Percentiles rank a stretch among this genome's conserved stretches.
phyloP scores from a whole-genome alignment of 23 tunicate species.

The Styela clava region DNA sequence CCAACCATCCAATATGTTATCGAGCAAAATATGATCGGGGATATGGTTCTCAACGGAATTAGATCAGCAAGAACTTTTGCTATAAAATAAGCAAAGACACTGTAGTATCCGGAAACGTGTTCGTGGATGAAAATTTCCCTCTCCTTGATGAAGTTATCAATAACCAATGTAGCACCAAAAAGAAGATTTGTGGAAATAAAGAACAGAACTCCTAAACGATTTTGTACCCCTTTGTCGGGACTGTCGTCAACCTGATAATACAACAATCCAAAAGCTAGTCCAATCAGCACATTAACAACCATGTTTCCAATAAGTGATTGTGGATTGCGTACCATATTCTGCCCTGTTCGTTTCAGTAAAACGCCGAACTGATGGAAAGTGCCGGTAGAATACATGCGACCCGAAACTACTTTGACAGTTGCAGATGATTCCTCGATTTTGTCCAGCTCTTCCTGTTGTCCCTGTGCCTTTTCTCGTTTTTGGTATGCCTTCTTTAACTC shows the following conservation, averaged over 20 bases:
- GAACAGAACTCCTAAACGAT: conserved; percentile 91
- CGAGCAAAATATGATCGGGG: conserved; percentile 67
- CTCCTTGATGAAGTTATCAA: conserved; percentile 79
- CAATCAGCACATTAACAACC: conserved; percentile 57
- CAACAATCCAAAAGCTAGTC: conserved; percentile 76
- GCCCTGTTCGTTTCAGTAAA: conserved; percentile 49
- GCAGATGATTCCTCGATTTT: conserved; percentile 1
- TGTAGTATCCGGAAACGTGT: conserved; percentile 83
- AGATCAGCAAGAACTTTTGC: conserved; percentile 81
- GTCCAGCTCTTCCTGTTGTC: neutral
- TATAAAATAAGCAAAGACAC: conserved; percentile 64
- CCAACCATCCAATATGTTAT: conserved; percentile 99
- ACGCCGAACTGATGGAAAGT: conserved; percentile 64
- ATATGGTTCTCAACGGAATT: conserved; percentile 83
- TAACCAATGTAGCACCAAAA: conserved; percentile 70
- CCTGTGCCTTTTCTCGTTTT: neutral
- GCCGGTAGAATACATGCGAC: conserved; percentile 43
- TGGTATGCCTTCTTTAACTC: neutral
- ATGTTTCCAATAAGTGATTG: conserved; percentile 69
- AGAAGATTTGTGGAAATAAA: conserved; percentile 80
- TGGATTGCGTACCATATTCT: conserved; percentile 79
- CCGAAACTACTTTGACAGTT: neutral
- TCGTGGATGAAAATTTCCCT: conserved; percentile 79
- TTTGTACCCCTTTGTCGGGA: conserved; percentile 80
- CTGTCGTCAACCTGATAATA: conserved; percentile 72